A percentile compares a stretch with the other conserved stretches of the same genome.
phyloP scores from a whole-genome alignment of 2,797 vertebrate species.

The Sebastes nivosus region DNA sequence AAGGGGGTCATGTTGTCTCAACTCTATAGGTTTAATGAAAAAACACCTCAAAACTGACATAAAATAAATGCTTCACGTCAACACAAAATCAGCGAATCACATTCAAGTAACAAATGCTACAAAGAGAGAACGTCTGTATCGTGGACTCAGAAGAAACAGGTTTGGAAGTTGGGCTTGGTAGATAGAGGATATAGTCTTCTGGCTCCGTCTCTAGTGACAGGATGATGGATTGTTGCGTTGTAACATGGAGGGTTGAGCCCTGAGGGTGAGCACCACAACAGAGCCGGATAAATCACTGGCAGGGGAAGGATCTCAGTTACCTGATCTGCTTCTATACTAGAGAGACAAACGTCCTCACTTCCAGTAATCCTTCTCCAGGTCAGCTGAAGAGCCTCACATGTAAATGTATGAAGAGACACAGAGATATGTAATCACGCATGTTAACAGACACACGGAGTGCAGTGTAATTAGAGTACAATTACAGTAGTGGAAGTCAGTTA shows the following conservation, averaged over 20 bases:
- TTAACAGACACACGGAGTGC: conserved; percentile 32
- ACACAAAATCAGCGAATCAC: neutral
- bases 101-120: neutral
- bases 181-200: conserved; percentile 13
- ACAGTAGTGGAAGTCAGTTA: conserved; percentile 60
- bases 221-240: conserved; percentile 57
- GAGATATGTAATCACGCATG: conserved; percentile 48
- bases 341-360: neutral
- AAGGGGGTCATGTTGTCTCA: no score
- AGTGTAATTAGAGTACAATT: conserved; percentile 65
- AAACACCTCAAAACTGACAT: no score
- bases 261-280: conserved; percentile 33
- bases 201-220: conserved; percentile 41
- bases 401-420: conserved; percentile 17
- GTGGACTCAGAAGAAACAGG: conserved; percentile 20
- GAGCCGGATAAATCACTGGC: conserved; percentile 31
- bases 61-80: neutral
- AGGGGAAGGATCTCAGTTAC: conserved; percentile 42
- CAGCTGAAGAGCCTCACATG: conserved; percentile 20
- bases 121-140: neutral
- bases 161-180: conserved; percentile 18
- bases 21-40: no score
- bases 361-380: neutral
- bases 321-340: conserved; percentile 16
- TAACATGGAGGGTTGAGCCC: conserved; percentile 50